phyloP scores from a whole-genome alignment of 2,888 invertebrate species.

The Ichneumon xanthorius region DNA sequence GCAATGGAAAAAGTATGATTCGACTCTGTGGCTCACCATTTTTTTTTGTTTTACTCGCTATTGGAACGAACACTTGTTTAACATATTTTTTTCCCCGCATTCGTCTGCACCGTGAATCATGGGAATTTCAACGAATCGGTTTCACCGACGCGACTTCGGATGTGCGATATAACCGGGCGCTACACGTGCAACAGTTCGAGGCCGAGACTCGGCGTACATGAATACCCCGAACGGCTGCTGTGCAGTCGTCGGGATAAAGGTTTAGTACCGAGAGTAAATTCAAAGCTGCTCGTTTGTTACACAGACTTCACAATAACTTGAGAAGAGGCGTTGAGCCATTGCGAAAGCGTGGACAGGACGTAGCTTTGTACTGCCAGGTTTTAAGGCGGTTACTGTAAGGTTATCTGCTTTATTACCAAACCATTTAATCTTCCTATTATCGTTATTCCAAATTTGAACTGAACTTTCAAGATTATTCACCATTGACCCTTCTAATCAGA shows the following conservation, averaged over 20 bases:
- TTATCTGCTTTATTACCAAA: no score
- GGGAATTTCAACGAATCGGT: constrained; percentile 17
- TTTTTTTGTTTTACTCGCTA: background rate
- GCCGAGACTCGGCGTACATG: background rate
- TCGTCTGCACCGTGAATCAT: constrained; percentile 5
- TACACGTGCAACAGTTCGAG: background rate
- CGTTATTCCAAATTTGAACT: no score
- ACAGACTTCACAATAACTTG: background rate
- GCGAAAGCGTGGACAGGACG: background rate
- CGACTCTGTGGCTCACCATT: no score
- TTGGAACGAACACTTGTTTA: background rate
- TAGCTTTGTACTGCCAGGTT: background rate
- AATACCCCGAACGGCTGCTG: no score
- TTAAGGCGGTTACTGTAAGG: no score
- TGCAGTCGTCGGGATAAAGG: no score
- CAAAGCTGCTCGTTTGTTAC: background rate
- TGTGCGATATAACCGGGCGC: background rate
- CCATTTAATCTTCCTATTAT: no score
- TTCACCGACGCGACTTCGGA: constrained; percentile 9
- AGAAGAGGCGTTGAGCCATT: background rate
- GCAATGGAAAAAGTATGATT: background rate
- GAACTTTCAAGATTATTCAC: no score
- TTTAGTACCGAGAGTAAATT: background rate
- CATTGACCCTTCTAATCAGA: background rate
- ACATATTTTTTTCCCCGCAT: background rate